Evolutionary conservation across 1,140 invertebrate genomes (phyloP).

Genomic region (Fragariocoptes setiger): DNA sequence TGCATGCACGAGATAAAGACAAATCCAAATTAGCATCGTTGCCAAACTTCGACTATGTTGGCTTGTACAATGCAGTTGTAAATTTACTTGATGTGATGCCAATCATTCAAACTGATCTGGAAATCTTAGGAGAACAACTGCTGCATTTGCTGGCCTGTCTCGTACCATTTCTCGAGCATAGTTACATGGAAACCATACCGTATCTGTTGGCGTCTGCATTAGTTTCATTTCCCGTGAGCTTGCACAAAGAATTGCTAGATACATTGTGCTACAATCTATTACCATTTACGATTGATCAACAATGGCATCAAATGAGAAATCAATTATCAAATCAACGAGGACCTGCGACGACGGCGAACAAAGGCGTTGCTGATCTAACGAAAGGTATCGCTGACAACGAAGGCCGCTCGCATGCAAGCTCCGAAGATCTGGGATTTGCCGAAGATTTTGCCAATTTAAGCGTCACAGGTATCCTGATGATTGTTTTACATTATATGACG

Average conservation of each 20-base stretch:
- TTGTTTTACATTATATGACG: conserved; percentile 78
- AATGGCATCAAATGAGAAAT: background rate
- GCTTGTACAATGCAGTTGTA: conserved; percentile 51
- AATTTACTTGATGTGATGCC: conserved; percentile 49
- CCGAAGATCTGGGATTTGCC: conserved; percentile 13
- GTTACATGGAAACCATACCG: conserved; percentile 72
- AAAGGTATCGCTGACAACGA: background rate
- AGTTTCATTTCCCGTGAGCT: conserved; percentile 48
- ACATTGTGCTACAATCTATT: conserved; percentile 79
- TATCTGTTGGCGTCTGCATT: conserved; percentile 73
- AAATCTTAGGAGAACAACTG: conserved; percentile 63
- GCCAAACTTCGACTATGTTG: conserved; percentile 77
- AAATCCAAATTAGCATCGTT: conserved; percentile 50
- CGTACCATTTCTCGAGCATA: conserved; percentile 78
- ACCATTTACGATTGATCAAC: conserved; percentile 55
- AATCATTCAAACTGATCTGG: conserved; percentile 26
- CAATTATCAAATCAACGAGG: background rate
- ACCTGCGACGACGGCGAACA: background rate
- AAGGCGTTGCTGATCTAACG: background rate
- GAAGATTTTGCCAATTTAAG: conserved; percentile 58
- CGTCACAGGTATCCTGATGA: conserved; percentile 74
- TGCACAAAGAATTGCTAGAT: conserved; percentile 82
- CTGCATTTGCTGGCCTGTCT: conserved; percentile 64
- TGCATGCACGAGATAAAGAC: conserved; percentile 53
- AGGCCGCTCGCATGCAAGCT: background rate